Percentiles rank a stretch among this genome's conserved stretches.
Conservation (phyloP, 2,888 invertebrate species). For the Lumbricus terrestris region DNA sequence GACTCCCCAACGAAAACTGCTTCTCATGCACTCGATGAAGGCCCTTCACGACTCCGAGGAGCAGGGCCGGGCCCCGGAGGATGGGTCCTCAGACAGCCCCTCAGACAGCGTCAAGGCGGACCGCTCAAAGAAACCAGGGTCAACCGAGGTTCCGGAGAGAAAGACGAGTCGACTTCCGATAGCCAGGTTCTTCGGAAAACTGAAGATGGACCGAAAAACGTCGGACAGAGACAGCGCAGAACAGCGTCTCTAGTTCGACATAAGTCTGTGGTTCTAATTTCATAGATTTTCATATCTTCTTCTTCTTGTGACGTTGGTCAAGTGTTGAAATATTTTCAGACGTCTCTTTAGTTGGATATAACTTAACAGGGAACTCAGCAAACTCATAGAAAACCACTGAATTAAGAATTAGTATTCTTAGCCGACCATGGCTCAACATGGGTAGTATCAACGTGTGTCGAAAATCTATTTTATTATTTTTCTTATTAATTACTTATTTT, state of each 20-base stretch:
- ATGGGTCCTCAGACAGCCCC: background rate
- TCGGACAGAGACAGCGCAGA: background rate
- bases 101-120: background rate
- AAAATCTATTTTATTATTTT: too few species aligned
- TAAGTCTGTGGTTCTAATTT: background rate
- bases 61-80: background rate
- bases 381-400: too few species aligned
- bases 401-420: too few species aligned
- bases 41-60: slow-evolving; percentile 23
- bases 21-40: slow-evolving; percentile 25
- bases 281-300: background rate
- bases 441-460: too few species aligned
- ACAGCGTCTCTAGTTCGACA: background rate
- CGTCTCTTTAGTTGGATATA: too few species aligned
- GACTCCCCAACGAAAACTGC: slow-evolving; percentile 18
- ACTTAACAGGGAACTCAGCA: too few species aligned
- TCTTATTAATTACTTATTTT: too few species aligned
- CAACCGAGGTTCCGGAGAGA: background rate
- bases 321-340: background rate
- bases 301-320: too few species aligned
- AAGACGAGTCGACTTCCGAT: slow-evolving; percentile 23
- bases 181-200: slow-evolving; percentile 22
- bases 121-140: background rate
- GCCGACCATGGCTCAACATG: too few species aligned
- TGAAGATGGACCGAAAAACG: slow-evolving; percentile 23